Conservation (phyloP, 2,888 invertebrate species). For the Orchesella flavescens region DNA sequence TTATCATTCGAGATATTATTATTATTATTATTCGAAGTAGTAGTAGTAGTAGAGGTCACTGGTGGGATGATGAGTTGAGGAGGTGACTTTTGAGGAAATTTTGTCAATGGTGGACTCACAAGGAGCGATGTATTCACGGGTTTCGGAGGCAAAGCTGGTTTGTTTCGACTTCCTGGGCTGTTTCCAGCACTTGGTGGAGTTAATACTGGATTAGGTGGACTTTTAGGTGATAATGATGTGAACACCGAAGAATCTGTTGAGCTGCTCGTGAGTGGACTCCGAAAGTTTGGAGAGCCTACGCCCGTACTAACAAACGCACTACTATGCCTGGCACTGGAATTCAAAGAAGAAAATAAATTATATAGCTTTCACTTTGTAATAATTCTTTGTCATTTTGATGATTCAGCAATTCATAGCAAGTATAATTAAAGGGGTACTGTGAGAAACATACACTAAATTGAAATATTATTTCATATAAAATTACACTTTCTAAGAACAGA, state of each 20-base stretch:
- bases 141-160: constrained; percentile 71
- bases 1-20: background rate
- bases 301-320: background rate
- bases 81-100: constrained; percentile 37
- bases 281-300: constrained; percentile 10
- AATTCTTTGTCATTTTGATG: too few relatives aligned
- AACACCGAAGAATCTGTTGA: background rate
- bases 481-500: too few relatives aligned
- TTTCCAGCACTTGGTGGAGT: constrained; percentile 9
- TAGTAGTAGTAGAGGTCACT: background rate
- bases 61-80: background rate
- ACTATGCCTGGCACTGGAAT: background rate
- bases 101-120: constrained; percentile 36
- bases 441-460: too few relatives aligned
- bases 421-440: too few relatives aligned
- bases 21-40: background rate
- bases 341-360: background rate
- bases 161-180: constrained; percentile 13
- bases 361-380: background rate
- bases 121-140: constrained; percentile 44
- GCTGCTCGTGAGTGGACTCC: constrained; percentile 9
- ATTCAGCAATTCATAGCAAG: too few relatives aligned
- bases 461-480: too few relatives aligned
- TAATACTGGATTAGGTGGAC: constrained; percentile 12
- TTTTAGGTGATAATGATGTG: background rate